Percentiles rank a stretch among this genome's conserved stretches.
Evolutionary conservation across 2,797 vertebrate species (phyloP).

Genomic region (Chloroceryle amazona): DNA sequence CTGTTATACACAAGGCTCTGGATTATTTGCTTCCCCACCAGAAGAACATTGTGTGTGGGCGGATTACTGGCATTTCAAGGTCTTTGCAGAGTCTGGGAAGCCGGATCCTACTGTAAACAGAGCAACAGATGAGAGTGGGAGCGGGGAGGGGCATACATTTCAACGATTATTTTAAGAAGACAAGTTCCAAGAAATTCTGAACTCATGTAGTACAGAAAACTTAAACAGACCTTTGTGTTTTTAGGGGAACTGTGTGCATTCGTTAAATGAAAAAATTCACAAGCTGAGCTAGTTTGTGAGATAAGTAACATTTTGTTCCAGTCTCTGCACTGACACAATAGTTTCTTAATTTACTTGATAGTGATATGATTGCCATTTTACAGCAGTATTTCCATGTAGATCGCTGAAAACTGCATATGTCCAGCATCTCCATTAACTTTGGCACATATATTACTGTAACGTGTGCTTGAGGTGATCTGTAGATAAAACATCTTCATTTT

Average conservation of each 20-base stretch:
- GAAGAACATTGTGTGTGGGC: constrained; percentile 72
- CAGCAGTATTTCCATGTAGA: background rate
- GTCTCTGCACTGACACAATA: background rate
- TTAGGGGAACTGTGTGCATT: background rate
- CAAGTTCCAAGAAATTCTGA: constrained; percentile 69
- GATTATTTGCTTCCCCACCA: constrained; percentile 74
- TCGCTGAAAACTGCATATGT: background rate
- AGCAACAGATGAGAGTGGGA: constrained; percentile 56
- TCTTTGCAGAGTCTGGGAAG: constrained; percentile 76
- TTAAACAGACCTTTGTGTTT: constrained; percentile 22
- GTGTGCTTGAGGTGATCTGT: background rate
- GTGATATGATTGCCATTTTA: background rate
- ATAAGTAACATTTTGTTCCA: background rate
- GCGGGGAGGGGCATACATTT: constrained; percentile 24
- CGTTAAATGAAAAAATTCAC: background rate
- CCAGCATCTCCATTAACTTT: background rate
- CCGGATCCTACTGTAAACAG: constrained; percentile 77
- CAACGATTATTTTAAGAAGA: constrained; percentile 77
- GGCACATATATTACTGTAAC: background rate
- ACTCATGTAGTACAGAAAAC: constrained; percentile 8
- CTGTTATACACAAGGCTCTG: constrained; percentile 70
- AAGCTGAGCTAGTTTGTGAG: background rate
- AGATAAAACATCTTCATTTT: background rate
- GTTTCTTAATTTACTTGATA: background rate
- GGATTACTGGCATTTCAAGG: constrained; percentile 79